Evolutionary conservation across 2,113 vertebrate species (phyloP), one percentile per base, ranked within the genome.

Genomic region (Prionailurus bengalensis): DNA sequence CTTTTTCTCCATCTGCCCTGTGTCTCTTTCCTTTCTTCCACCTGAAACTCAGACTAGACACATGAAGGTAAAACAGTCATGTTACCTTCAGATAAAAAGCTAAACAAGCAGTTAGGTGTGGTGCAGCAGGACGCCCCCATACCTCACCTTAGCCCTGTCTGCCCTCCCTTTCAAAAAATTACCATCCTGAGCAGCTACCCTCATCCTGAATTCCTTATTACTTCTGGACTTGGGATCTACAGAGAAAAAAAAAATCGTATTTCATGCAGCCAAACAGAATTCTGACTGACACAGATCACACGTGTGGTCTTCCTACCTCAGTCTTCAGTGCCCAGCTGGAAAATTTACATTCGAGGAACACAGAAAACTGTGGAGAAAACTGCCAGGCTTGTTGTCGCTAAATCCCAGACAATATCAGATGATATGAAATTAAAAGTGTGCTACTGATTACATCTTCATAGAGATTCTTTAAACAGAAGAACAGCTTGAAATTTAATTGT

Each of bases 391-490:
- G 25, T 89, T 73, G 65, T 84, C 68, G 65, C 31, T 42, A 63
- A 94, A 87, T 83, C 33, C 13, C 29, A 51, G 87, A 88, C 45
- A 45, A 39, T 31, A 84, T 89, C 21, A 58, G 48, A 81, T 81
- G 92, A 90, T 58, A 39, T 45, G 88, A 97, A 95, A 97, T 94
- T 97, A 87, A 97, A 95, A 95, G 74, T 45, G 33, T 53, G 39
- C 65, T 66, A 7, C 66, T 91, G 79, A 92, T 15, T 89, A 55
- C 80, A 94, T 92, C 84, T 89, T 90, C 92, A 80, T 11, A 96
- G 89, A 45, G 82, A 87, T 87, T 91, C 78, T 96, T 88, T 84
- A 86, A 97, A 92, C 87, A 94, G 68, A 33, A 95, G 92, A 96
- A 45, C 73, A 87, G 63, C 92, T 84, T 81, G 76, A 87, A 78